Evolutionary conservation across 2,113 vertebrate genomes (phyloP).

Genomic region (Chlamydotis undulata): DNA sequence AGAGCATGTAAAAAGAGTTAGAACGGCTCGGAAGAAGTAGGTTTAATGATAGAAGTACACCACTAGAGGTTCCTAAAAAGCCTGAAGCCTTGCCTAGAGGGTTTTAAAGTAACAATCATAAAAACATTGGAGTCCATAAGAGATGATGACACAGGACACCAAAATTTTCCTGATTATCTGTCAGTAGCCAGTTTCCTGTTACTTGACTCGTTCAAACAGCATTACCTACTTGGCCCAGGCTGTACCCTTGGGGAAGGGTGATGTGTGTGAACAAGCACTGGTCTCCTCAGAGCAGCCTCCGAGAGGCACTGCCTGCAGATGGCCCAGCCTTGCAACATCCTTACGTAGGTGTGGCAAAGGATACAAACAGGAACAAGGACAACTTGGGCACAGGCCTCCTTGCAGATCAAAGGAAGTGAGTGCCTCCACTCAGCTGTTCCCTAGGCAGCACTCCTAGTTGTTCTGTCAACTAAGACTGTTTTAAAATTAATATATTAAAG

Average conservation of each 20-base stretch:
- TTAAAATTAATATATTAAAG: not conserved
- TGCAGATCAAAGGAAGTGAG: not conserved
- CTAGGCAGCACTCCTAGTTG: not conserved
- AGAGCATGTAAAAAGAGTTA: not conserved
- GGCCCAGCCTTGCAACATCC: not conserved
- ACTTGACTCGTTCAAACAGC: not conserved
- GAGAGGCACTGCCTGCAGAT: not conserved
- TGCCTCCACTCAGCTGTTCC: not conserved
- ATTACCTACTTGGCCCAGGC: not conserved
- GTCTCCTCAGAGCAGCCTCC: not conserved
- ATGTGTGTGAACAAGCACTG: fast-evolving
- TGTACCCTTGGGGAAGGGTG: not conserved
- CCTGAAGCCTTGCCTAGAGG: not conserved
- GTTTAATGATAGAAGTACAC: not conserved
- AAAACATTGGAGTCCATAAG: not conserved
- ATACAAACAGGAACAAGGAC: not conserved
- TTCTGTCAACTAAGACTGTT: not conserved
- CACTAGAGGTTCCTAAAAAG: not conserved
- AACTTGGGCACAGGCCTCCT: not conserved
- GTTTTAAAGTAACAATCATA: not conserved
- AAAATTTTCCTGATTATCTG: not conserved
- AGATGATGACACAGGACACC: not conserved
- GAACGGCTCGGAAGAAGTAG: not conserved
- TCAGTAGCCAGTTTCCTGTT: not conserved
- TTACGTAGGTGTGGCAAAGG: not conserved